phyloP scores from a whole-genome alignment of 1,140 invertebrate genomes.

The Drosophila ohnishii region DNA sequence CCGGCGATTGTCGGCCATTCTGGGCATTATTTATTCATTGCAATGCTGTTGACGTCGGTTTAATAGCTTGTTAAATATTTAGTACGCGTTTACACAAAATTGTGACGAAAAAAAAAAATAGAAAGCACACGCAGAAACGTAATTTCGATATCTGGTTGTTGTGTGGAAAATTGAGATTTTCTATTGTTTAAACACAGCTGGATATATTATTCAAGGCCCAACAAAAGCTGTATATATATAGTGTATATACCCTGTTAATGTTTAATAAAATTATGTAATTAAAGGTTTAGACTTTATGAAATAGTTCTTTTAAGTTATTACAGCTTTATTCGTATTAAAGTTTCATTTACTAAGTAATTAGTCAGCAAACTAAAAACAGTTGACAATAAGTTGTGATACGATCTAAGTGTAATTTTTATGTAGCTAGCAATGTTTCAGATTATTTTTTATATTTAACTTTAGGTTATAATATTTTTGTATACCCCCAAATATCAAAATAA shows the following conservation, averaged over 20 bases:
- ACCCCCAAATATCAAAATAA: not conserved
- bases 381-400: too few relatives aligned
- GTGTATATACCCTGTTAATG: not conserved
- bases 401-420: too few relatives aligned
- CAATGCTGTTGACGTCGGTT: constrained; percentile 58
- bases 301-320: too few relatives aligned
- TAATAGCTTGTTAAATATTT: constrained; percentile 60
- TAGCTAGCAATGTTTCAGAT: not conserved
- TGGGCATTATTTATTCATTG: constrained; percentile 73
- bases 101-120: constrained; percentile 3
- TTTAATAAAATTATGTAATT: not conserved
- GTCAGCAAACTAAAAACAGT: too few relatives aligned
- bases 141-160: constrained; percentile 21
- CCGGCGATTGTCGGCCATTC: constrained; percentile 53
- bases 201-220: constrained; percentile 24
- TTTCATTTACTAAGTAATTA: not conserved
- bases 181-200: constrained; percentile 36
- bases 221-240: not conserved
- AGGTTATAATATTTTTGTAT: not conserved
- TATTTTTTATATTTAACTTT: not conserved
- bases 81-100: constrained; percentile 44
- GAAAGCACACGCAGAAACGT: not conserved
- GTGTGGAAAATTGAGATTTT: constrained; percentile 34
- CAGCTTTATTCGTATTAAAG: not conserved
- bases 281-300: not conserved